Evolutionary conservation across 2,888 invertebrate genomes (phyloP).

Genomic region (Calameuta pallipes): DNA sequence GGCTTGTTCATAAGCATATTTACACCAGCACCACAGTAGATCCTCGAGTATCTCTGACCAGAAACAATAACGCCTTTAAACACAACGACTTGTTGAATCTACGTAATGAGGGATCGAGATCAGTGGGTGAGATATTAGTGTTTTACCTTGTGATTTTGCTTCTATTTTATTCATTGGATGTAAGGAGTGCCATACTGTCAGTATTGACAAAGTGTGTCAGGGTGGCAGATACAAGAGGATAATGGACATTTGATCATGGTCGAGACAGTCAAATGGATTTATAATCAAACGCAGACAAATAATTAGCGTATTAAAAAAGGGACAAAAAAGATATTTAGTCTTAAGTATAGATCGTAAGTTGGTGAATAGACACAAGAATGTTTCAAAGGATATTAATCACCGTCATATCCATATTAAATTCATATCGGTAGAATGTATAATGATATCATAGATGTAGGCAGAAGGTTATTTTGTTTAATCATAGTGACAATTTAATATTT

Average conservation of each 20-base stretch:
- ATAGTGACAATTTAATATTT: constrained; percentile 23
- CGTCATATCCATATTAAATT: constrained; percentile 28
- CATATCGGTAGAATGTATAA: constrained; percentile 30
- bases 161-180: neutral
- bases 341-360: neutral
- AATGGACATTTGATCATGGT: neutral
- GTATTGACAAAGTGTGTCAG: neutral
- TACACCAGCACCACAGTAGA: constrained; percentile 49
- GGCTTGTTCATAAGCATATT: constrained; percentile 45
- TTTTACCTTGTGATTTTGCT: neutral
- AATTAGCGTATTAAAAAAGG: constrained; percentile 59
- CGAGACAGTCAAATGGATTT: constrained; percentile 24
- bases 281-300: constrained; percentile 61
- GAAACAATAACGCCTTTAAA: constrained; percentile 55
- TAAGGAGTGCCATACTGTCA: neutral
- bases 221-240: neutral
- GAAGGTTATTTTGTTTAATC: neutral
- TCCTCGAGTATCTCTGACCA: constrained; percentile 51
- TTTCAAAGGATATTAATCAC: constrained; percentile 7
- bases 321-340: constrained; percentile 28
- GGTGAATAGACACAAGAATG: neutral
- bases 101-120: neutral
- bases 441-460: neutral
- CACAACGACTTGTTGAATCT: constrained; percentile 45
- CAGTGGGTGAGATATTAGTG: neutral